Evolutionary conservation across 2,888 invertebrate genomes (phyloP).

Genomic region (Scaptomyza cyrtandrae): DNA sequence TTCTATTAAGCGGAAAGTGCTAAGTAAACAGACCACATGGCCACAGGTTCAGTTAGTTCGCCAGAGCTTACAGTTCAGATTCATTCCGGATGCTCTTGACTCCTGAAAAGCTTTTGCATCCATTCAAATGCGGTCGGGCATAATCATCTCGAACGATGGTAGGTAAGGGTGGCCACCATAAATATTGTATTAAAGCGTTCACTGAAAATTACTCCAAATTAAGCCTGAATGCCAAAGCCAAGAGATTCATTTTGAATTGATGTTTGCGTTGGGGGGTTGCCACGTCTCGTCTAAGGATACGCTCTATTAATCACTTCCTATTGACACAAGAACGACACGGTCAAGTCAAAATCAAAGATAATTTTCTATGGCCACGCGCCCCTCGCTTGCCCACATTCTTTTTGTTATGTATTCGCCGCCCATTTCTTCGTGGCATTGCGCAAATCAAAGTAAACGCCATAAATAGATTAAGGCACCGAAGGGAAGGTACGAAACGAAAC

Average conservation of each 20-base stretch:
- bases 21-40: slow-evolving; percentile 1
- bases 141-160: slow-evolving; percentile 47
- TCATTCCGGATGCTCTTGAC: slow-evolving; percentile 56
- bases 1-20: slow-evolving; percentile 66
- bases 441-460: slow-evolving; percentile 72
- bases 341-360: slow-evolving; percentile 71
- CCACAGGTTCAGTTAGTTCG: slow-evolving; percentile 6
- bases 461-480: slow-evolving; percentile 58
- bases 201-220: slow-evolving; percentile 75
- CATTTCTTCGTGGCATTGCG: slow-evolving; percentile 19
- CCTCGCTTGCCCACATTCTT: slow-evolving; percentile 1
- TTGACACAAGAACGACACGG: slow-evolving; percentile 65
- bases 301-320: slow-evolving; percentile 74
- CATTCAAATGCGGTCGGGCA: slow-evolving; percentile 60
- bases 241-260: slow-evolving; percentile 48
- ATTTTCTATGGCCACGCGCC: slow-evolving; percentile 58
- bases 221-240: slow-evolving; percentile 53
- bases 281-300: slow-evolving; percentile 15
- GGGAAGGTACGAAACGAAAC: slow-evolving; percentile 31
- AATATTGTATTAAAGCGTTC: slow-evolving; percentile 74
- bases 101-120: slow-evolving; percentile 50
- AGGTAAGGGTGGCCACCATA: slow-evolving; percentile 39
- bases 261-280: slow-evolving; percentile 19
- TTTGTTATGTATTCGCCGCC: neutral
- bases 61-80: neutral